Conservation (phyloP, 2,113 vertebrate genomes). For the Heterochromis multidens region DNA sequence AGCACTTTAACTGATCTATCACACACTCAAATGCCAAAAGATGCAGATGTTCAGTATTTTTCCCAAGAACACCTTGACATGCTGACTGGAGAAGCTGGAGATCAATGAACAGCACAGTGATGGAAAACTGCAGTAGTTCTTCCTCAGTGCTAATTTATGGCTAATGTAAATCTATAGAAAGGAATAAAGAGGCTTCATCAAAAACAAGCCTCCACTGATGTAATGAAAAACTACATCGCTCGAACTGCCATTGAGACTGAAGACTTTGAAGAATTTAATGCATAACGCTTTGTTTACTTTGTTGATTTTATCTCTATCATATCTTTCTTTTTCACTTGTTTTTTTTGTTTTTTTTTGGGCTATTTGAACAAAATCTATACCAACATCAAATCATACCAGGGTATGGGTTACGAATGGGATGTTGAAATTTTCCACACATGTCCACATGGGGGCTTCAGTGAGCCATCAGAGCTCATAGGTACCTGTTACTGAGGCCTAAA, state of each 20-base stretch:
- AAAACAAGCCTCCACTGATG: neutral
- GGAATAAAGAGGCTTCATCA: neutral
- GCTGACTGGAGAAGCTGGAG: neutral
- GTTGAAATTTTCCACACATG: neutral
- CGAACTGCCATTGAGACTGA: neutral
- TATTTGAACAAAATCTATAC: too few species aligned
- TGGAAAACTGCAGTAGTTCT: too few species aligned
- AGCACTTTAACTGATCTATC: neutral
- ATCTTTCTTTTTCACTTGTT: too few species aligned
- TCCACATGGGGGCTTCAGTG: conserved; percentile 43
- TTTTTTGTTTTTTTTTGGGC: too few species aligned
- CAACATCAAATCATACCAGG: neutral
- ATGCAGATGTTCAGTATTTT: neutral
- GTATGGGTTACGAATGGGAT: neutral
- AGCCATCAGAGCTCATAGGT: neutral
- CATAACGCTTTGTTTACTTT: too few species aligned
- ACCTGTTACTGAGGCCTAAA: neutral
- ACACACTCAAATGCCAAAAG: neutral
- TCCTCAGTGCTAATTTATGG: neutral
- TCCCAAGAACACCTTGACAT: neutral
- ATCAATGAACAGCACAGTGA: neutral
- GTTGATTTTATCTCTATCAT: too few species aligned
- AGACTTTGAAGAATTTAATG: neutral
- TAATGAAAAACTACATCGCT: neutral
- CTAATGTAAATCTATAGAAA: neutral